Evolutionary conservation across 2,113 vertebrate genomes (phyloP).

Genomic region (Podocnemis expansa): DNA sequence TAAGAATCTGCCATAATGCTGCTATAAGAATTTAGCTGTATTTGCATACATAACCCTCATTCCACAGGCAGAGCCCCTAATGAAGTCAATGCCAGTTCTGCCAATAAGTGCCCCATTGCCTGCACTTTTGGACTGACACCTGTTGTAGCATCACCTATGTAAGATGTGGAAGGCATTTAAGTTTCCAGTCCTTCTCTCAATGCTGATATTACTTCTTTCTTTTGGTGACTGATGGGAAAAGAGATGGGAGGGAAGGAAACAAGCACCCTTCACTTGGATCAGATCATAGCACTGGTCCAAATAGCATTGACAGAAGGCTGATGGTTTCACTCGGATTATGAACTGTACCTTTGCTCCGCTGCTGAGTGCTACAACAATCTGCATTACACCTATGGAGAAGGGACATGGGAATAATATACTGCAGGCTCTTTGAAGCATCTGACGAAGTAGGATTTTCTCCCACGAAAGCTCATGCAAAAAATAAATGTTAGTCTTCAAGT

Average conservation of each 20-base stretch:
- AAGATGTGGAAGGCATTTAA: accelerated
- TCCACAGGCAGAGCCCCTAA: neutral
- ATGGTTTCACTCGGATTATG: neutral
- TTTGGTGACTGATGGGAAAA: too few relatives aligned
- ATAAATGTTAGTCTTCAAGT: too few relatives aligned
- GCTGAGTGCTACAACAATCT: neutral
- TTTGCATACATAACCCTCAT: neutral
- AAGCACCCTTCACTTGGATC: neutral
- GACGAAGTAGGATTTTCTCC: too few relatives aligned
- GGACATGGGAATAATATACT: neutral
- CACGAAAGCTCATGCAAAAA: too few relatives aligned
- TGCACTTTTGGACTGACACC: neutral
- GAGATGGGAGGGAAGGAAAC: neutral
- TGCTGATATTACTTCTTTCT: neutral
- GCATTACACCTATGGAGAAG: neutral
- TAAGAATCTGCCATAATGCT: too few relatives aligned
- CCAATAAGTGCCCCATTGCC: neutral
- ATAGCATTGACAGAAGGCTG: neutral
- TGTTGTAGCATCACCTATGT: neutral
- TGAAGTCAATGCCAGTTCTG: neutral
- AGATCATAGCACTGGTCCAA: neutral
- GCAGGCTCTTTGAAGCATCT: too few relatives aligned
- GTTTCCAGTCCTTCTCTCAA: neutral
- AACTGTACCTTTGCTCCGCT: neutral
- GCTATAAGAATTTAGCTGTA: neutral